Evolutionary conservation across 2,888 invertebrate species (phyloP).

Genomic region (Drosophila neotestacea): DNA sequence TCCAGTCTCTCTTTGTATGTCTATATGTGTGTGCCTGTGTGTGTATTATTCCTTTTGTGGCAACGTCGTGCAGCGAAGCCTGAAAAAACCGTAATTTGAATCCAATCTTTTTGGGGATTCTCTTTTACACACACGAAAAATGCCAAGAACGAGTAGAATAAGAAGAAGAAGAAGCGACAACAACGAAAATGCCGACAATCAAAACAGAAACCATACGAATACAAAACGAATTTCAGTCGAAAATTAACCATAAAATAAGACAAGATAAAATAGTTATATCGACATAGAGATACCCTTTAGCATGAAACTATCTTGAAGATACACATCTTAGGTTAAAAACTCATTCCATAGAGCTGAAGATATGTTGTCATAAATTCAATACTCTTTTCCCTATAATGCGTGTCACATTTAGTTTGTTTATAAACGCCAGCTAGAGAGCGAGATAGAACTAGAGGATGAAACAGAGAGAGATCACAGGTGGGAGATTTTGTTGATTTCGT

Average conservation of each 20-base stretch:
- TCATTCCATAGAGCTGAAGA: neutral
- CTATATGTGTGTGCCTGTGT: slow-evolving; percentile 10
- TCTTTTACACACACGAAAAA: slow-evolving; percentile 47
- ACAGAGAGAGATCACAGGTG: slow-evolving; percentile 26
- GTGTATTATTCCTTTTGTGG: slow-evolving; percentile 50
- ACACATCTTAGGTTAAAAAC: neutral
- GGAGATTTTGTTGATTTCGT: slow-evolving; percentile 62
- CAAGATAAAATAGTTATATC: slow-evolving; percentile 7
- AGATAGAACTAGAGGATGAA: slow-evolving; percentile 1
- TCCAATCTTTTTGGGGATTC: slow-evolving; percentile 78
- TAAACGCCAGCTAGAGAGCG: slow-evolving; percentile 30
- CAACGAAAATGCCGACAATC: slow-evolving; percentile 62
- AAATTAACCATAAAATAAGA: slow-evolving; percentile 55
- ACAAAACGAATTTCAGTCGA: slow-evolving; percentile 52
- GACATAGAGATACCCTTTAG: slow-evolving; percentile 31
- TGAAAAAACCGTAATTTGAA: slow-evolving; percentile 79
- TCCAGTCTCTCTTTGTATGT: slow-evolving; percentile 23
- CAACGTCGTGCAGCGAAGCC: slow-evolving; percentile 69
- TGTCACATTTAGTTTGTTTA: slow-evolving; percentile 64
- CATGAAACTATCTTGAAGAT: neutral
- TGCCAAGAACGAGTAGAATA: slow-evolving; percentile 7
- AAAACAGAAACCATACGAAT: slow-evolving; percentile 78
- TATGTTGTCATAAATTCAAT: slow-evolving; percentile 5
- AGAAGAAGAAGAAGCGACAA: slow-evolving; percentile 16
- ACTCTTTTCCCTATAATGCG: slow-evolving; percentile 32